Conservation (phyloP, 2,113 vertebrate species). For the Lycaon pictus region DNA sequence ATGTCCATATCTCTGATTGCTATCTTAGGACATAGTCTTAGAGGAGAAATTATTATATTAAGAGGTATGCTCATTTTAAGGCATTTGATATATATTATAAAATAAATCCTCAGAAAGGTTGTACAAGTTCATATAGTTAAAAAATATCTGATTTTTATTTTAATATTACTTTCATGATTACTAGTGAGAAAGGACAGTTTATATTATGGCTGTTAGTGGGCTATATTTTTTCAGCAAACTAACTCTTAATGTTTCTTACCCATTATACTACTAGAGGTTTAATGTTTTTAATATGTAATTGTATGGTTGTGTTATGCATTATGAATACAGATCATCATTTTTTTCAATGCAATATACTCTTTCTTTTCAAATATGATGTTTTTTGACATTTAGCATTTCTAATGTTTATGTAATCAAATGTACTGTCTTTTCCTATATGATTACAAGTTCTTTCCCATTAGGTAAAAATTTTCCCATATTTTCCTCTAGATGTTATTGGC, state of each 20-base stretch:
- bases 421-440: not conserved
- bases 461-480: not conserved
- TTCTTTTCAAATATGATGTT: not conserved
- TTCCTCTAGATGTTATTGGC: not conserved
- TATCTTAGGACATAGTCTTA: slow-evolving; percentile 7
- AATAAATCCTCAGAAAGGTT: not conserved
- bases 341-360: not conserved
- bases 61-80: not conserved
- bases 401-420: not conserved
- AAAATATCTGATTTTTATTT: not conserved
- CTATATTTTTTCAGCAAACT: not conserved
- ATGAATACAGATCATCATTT: not conserved
- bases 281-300: not conserved
- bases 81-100: not conserved
- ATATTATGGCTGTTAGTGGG: not conserved
- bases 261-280: not conserved
- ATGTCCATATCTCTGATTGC: not conserved
- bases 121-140: not conserved
- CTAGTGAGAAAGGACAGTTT: not conserved
- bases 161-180: not conserved
- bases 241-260: not conserved
- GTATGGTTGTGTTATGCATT: not conserved
- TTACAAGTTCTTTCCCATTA: not conserved
- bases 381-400: not conserved
- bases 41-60: not conserved